phyloP scores from a whole-genome alignment of 2,797 vertebrate species.

The Oreonectes daqikongensis region DNA sequence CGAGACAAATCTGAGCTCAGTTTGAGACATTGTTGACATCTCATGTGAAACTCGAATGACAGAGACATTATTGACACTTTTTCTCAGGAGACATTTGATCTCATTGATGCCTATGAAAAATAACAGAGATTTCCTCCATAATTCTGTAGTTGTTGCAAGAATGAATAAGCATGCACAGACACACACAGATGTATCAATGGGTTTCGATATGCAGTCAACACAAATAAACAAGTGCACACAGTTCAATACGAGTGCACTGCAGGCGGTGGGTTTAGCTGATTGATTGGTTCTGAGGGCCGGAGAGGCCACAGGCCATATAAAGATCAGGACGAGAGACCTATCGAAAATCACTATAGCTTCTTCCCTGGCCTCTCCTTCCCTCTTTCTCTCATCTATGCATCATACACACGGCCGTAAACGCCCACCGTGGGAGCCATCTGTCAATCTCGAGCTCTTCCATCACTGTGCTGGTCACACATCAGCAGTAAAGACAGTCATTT shows the following conservation, averaged over 20 bases:
- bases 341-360: conserved; percentile 76
- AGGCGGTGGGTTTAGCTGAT: conserved; percentile 68
- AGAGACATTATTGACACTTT: too few relatives aligned
- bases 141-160: background rate
- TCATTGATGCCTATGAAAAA: too few relatives aligned
- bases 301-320: conserved; percentile 75
- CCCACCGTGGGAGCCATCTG: conserved; percentile 34
- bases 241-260: conserved; percentile 64
- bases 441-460: conserved; percentile 37
- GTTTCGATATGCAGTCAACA: conserved; percentile 18
- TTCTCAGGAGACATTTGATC: too few relatives aligned
- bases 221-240: conserved; percentile 46
- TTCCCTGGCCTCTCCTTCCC: conserved; percentile 42
- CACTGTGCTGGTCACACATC: conserved; percentile 11
- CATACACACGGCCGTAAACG: conserved; percentile 24
- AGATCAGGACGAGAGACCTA: conserved; percentile 76
- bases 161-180: background rate
- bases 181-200: conserved; percentile 1
- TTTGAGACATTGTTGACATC: too few relatives aligned
- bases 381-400: conserved; percentile 36
- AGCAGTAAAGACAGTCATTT: background rate
- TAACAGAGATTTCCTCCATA: too few relatives aligned
- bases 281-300: conserved; percentile 61
- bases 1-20: too few relatives aligned
- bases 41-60: too few relatives aligned